These are phyloP conservation scores for Theropithecus gelada DNA, from an alignment of 2,113 vertebrate genomes.

Conservation along the genomic window DNA sequence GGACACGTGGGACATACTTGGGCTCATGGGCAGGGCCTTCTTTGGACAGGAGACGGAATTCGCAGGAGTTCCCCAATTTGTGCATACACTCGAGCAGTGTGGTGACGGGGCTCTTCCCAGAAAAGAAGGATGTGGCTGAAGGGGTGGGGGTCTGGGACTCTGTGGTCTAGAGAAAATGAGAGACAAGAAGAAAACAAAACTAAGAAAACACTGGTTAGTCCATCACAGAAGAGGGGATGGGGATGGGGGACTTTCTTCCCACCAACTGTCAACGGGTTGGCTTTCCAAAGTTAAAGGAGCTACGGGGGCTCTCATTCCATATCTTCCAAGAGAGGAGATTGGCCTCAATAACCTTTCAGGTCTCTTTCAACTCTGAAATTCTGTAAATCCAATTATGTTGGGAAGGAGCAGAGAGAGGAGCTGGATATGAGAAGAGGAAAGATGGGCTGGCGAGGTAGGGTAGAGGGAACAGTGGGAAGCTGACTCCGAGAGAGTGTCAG, in stretches of 20 bases:
- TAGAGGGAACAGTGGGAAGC: rapidly evolving
- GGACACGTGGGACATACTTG: conserved; percentile 84
- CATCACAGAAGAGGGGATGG: rapidly evolving
- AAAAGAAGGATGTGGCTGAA: conserved; percentile 76
- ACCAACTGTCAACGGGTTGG: not conserved
- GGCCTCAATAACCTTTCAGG: not conserved
- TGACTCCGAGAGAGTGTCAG: not conserved
- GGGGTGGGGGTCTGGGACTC: conserved; percentile 70
- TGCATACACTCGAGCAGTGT: conserved; percentile 95
- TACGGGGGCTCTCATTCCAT: not conserved
- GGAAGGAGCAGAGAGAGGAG: rapidly evolving
- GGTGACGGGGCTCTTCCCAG: conserved; percentile 95
- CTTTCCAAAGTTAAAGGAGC: not conserved
- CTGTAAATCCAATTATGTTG: not conserved
- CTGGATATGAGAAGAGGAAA: not conserved
- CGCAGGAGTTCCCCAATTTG: conserved; percentile 90
- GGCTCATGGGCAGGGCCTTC: conserved; percentile 96
- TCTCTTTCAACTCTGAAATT: not conserved
- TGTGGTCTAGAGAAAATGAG: conserved; percentile 50
- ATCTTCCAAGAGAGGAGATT: not conserved
- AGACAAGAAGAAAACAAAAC: not conserved
- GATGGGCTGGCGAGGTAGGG: rapidly evolving
- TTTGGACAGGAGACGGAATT: conserved; percentile 94
- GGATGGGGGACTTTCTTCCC: not conserved
- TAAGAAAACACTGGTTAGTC: not conserved